These are phyloP conservation scores for Gavialis gangeticus DNA, from an alignment of 2,113 vertebrate genomes.

Conservation along the genomic window DNA sequence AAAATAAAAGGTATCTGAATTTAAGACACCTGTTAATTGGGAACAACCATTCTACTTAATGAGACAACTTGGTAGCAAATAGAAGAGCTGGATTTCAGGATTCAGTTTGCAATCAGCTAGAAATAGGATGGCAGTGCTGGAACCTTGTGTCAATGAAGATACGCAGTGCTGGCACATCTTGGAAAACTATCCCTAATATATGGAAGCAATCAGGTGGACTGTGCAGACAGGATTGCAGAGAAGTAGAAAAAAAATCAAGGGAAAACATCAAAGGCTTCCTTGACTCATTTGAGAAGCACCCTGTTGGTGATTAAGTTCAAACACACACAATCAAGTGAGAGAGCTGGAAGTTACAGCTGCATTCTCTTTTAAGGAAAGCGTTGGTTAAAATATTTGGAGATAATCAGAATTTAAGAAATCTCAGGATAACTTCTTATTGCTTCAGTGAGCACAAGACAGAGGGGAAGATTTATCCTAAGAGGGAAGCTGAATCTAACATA, in stretches of 20 bases:
- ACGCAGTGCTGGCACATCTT: background rate
- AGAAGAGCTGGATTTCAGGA: background rate
- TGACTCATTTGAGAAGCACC: background rate
- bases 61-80: background rate
- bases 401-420: background rate
- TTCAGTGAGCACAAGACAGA: background rate
- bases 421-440: background rate
- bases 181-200: background rate
- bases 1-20: background rate
- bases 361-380: background rate
- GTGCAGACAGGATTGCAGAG: background rate
- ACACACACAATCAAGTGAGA: too few species aligned
- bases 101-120: background rate
- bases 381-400: constrained; percentile 11
- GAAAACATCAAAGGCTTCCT: background rate
- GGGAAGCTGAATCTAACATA: background rate
- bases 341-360: background rate
- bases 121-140: background rate
- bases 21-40: background rate
- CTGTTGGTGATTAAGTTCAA: background rate
- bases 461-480: background rate
- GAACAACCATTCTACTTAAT: background rate
- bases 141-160: background rate
- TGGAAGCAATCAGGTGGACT: background rate
- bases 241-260: constrained; percentile 3